phyloP scores from a whole-genome alignment of 2,888 invertebrate genomes.

The Hermaeophaga mercurialis region DNA sequence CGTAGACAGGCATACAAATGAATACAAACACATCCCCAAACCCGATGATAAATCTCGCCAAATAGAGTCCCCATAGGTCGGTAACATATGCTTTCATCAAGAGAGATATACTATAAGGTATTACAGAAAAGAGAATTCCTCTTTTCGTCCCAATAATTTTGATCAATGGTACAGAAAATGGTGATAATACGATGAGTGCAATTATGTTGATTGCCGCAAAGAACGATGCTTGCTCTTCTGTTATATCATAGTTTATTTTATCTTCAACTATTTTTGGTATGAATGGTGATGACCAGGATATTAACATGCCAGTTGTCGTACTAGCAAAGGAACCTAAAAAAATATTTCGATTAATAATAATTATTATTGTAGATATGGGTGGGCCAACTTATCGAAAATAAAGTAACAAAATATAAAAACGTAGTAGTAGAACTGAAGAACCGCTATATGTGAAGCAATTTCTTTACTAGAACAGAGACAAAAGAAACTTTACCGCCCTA shows the following conservation, averaged over 20 bases:
- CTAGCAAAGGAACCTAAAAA: conserved; percentile 34
- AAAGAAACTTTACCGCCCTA: no score
- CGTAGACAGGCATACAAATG: conserved; percentile 40
- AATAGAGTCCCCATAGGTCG: conserved; percentile 9
- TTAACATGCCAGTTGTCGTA: conserved; percentile 37
- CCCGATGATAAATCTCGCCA: conserved; percentile 6
- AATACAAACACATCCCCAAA: conserved; percentile 38
- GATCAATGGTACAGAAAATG: not conserved
- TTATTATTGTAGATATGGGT: no score
- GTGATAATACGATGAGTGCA: conserved; percentile 8
- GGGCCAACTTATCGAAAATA: no score
- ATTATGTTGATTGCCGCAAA: conserved; percentile 42
- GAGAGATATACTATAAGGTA: conserved; percentile 1
- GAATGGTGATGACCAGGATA: conserved; percentile 24
- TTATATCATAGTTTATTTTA: conserved; percentile 39
- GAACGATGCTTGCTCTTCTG: conserved; percentile 49
- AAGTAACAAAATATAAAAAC: no score
- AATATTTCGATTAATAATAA: conserved; percentile 2
- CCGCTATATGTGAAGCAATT: no score
- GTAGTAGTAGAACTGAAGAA: no score
- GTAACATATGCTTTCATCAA: not conserved
- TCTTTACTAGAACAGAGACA: no score
- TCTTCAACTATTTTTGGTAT: conserved; percentile 20
- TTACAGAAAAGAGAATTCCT: not conserved
- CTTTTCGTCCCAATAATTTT: conserved; percentile 4